Conservation (phyloP, 2,888 invertebrate species). For the Acronicta leporina region DNA sequence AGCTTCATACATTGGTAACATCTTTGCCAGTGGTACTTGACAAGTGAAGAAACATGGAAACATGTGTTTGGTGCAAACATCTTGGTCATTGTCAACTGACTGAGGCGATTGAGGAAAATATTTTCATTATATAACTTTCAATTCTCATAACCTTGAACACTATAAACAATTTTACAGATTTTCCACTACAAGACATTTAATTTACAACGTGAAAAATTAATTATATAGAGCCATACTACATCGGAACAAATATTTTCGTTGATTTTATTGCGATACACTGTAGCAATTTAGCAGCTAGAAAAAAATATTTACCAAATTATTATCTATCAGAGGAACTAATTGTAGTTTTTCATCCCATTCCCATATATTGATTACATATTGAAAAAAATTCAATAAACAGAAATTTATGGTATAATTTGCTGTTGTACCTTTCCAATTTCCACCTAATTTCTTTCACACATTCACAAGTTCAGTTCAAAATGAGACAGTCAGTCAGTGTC, state of each 20-base stretch:
- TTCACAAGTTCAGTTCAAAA: no score
- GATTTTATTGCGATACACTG: not conserved
- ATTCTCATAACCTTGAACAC: constrained; percentile 57
- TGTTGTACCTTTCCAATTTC: no score
- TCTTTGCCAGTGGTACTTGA: constrained; percentile 71
- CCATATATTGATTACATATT: no score
- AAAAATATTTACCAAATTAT: no score
- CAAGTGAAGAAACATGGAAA: constrained; percentile 66
- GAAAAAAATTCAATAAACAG: no score
- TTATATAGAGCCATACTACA: constrained; percentile 1
- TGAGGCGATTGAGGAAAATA: constrained; percentile 52
- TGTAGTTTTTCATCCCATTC: no score
- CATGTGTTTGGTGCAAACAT: constrained; percentile 72
- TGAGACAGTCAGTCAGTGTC: no score
- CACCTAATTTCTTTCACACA: no score
- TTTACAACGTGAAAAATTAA: constrained; percentile 11
- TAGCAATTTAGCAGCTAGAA: no score
- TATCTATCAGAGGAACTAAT: no score
- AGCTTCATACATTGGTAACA: constrained; percentile 75
- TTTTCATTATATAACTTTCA: constrained; percentile 69
- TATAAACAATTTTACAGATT: constrained; percentile 40
- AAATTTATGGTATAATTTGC: no score
- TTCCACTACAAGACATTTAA: constrained; percentile 9
- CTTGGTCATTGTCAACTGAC: constrained; percentile 65
- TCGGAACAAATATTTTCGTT: constrained; percentile 13